Evolutionary conservation across 2,113 vertebrate species (phyloP), one percentile per base, ranked within the genome.

Genomic region (Brachyhypopomus gauderio): DNA sequence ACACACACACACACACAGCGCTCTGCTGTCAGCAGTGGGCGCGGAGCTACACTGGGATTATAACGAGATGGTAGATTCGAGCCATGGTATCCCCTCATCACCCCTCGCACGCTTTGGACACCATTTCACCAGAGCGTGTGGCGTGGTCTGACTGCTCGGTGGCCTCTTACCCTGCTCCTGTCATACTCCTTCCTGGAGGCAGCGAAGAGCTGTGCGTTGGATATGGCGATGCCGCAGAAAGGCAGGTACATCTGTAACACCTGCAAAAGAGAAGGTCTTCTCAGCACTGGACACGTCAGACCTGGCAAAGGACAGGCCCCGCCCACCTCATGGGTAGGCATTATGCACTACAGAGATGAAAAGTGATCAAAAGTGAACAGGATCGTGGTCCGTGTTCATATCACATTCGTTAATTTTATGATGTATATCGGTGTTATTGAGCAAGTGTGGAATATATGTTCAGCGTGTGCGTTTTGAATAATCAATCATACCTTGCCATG

Each of bases 161-260:
- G 19, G 69, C 64, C 52, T 83, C 96, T 97, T 92, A 99, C 98
- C 92, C 98, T 93, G 91, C 98, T 99, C 88, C 97, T 95, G 90
- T 99, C 97, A 16, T 99, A 99, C 86, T 99, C 98, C 85, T 99
- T 98, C 88, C 98, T 95, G 22, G 98, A 99, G 78, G 97, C 98
- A 66, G 97, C 95, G 87, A 99, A 99, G 9, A 99, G 94, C 83
- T 98, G 97, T 85, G 97, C 98, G 25, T 99, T 99, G 82, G 96
- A 96, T 90, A 99, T 99, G 20, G 97, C 97, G 48, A 99, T 99
- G 36, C 98, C 98, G 88, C 98, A 99, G 89, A 99, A 99, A 0
- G 98, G 98, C 82, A 99, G 95, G 86, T 98, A 99, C 97, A 99
- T 99, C 93, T 98, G 95, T 94, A 99, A 95, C 77, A 99, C 97